Base-by-base conservation (phyloP, 2,888 invertebrate species). In the Dryobotodes eremita region DNA sequence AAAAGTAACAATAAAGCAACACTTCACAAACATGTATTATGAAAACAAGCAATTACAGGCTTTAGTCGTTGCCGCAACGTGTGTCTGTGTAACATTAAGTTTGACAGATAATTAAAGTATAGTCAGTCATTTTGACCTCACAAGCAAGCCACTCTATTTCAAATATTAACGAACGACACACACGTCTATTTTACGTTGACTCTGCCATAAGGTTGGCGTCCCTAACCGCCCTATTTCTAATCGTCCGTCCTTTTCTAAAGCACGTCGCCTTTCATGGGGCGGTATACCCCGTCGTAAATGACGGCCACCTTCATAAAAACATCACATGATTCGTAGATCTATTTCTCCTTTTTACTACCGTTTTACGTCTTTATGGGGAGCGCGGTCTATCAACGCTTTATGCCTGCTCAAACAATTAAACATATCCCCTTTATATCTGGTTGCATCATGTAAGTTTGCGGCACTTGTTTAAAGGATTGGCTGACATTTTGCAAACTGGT, bases 401-500 rank as follows among this genome's bases (percentile, higher is more conserved):
- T 85, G 86, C 80, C 74, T 86, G 83, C 79, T 82, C 75, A 80
- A 88, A 89, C 85, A 91, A 90, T 90, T 90, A 88, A 85, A 81
- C 69, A 59, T 84, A 87, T 77, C 79, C 86, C 85, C 80, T 88
- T 90, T 89, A 89, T 90, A 90, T 88, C 82, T 75, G 87, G 78
- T 82, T 79, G 78, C 80, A 90, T 93, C 92, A 92, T 91, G 91
- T 90, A 91, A 92, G 86, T 86, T 89, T 90, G 87, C 87, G 77
- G 84, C 90, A 90, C 75, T 78, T 77, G 68, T 80, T 69, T 64
- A 75, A 75, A 64, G 50, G 89, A 91, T 91, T 89, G 91, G 89
- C 91, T 94, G 94, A 93, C 93, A 94, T 94, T 94, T 93, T 87
- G 89, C 91, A 92, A 93, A 93, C 93, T 89, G 86, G 93, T 93